Base-by-base conservation (phyloP, 2,797 vertebrate genomes). In the Thaleichthys pacificus region DNA sequence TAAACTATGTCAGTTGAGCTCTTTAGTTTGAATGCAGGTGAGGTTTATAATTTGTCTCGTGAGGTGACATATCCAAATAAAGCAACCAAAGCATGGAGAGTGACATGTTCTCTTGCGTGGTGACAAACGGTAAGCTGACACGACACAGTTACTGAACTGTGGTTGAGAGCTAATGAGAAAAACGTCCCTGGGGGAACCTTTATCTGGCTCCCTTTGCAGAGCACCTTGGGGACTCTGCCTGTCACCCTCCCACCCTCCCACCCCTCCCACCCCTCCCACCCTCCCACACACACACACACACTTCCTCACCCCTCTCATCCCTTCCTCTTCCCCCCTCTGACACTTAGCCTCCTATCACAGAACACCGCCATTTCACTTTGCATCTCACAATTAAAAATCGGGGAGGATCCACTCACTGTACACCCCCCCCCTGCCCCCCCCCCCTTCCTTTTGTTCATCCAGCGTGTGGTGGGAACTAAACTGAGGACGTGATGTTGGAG, bases 81-180 rank as follows among this genome's bases (percentile, higher is more conserved):
- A 90, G 77, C 81, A 90, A 85, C 71, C 87, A 92, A 90, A 91
- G 88, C 90, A 90, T 86, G 81, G 78, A 89, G 88, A 89, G 88
- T 84, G 93, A 91, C 93, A 90, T 92, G 91, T 92, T 75, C 49
- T 62, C 67, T 32, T 87, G 86, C 95, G 92, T 93, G 90, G 89
- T 95, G 93, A 96, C 93, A 94, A 95, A 95, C 87, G 86, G 94
- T 93, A 96, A 96, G 94, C 94, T 93, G 90, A 93, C 94, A 95
- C 93, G 95, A 93, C 92, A 94, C 95, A 96, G 95, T 98, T 97
- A 96, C 95, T 93, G 94, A 96, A 95, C 95, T 97, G 95, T 96
- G 93, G 95, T 96, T 96, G 93, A 96, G 92, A 95, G 96, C 95
- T 97, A 99, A 98, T 98, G 95, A 97, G 95, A 96, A 95, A 94